phyloP scores from a whole-genome alignment of 2,797 vertebrate species.

The Lemur catta region DNA sequence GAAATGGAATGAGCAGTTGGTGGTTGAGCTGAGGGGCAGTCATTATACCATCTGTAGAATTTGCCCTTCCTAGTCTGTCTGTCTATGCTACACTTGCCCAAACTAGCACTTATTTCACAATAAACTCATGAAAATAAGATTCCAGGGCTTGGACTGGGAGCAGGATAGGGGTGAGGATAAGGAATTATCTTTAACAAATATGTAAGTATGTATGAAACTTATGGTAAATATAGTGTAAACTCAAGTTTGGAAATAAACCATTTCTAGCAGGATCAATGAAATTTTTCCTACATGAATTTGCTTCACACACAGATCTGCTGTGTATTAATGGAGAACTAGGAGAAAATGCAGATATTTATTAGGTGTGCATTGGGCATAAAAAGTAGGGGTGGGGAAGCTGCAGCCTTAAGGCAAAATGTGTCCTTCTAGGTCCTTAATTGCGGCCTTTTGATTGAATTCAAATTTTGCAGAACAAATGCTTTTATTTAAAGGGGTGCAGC shows the following conservation, averaged over 20 bases:
- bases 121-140: neutral
- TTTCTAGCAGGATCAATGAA: neutral
- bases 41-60: no score
- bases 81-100: neutral
- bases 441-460: no score
- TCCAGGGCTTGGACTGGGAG: neutral
- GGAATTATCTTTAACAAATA: neutral
- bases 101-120: neutral
- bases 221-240: neutral
- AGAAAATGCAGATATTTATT: neutral
- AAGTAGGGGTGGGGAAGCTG: neutral
- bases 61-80: neutral
- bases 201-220: neutral
- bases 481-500: no score
- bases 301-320: neutral
- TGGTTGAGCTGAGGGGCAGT: neutral
- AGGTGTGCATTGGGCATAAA: neutral
- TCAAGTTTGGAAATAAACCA: neutral
- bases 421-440: no score
- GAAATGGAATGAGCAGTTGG: neutral
- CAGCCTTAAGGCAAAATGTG: no score
- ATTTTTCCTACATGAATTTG: neutral
- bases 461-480: no score
- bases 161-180: accelerated
- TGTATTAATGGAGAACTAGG: neutral